Base-by-base conservation (phyloP, 2,797 vertebrate genomes). In the Chromobotia macracanthus region DNA sequence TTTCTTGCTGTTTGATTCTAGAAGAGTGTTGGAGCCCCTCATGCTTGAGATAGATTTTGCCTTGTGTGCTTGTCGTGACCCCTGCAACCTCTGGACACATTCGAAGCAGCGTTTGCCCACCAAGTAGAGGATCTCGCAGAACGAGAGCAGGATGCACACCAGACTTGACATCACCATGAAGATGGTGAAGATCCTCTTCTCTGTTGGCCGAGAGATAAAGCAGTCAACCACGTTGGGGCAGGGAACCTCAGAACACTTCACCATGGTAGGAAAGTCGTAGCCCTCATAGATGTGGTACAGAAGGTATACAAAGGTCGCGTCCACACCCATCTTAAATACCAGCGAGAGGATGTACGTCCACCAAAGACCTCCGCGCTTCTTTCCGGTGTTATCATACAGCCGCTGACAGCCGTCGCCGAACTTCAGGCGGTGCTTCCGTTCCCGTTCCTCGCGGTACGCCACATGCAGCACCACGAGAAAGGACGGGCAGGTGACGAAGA, bases 401-500 rank as follows among this genome's bases (percentile, higher is more conserved):
- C 83, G 76, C 0, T 0, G 81, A 61, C 91, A 91, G 3, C 84
- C 78, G 1, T 95, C 93, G 0, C 95, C 93, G 0, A 87, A 10
- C 2, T 91, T 92, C 0, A 83, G 75, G 0, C 13, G 87, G 84
- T 93, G 56, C 69, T 92, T 94, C 5, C 87, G 87, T 41, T 97
- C 94, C 0, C 94, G 91, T 38, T 96, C 95, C 19, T 98, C 90
- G 0, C 96, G 89, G 87, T 99, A 99, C 21, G 95, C 94, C 46
- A 99, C 97, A 0, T 99, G 97, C 94, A 99, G 96, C 85, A 97
- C 89, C 85, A 99, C 98, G 10, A 99, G 90, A 41, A 99, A 87
- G 0, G 98, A 99, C 0, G 98, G 98, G 69, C 97, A 98, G 0
- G 96, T 98, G 89, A 99, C 98, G n/a, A 99, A 94, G 92, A 99